Conservation (phyloP, 2,113 vertebrate genomes). For the Anthoscopus minutus region DNA sequence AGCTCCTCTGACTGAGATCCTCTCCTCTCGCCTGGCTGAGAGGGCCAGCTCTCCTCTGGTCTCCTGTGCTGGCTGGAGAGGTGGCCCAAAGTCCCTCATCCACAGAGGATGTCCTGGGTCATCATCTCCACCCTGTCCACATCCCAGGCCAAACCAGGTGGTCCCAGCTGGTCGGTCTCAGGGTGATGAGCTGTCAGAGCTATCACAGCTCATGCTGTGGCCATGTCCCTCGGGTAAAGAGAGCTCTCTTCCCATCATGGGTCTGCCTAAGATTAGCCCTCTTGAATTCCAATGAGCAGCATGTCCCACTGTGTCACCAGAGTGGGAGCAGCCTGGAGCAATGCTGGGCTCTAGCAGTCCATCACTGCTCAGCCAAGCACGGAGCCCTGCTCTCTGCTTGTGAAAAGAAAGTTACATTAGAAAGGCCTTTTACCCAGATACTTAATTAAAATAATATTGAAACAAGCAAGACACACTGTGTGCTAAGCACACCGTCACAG, state of each 20-base stretch:
- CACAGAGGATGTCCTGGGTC: background rate
- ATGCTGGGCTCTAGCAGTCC: background rate
- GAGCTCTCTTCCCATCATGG: background rate
- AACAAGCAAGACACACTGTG: slow-evolving; percentile 48
- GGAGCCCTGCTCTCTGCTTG: background rate
- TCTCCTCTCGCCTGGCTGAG: background rate
- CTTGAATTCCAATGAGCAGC: background rate
- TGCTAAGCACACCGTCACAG: slow-evolving; percentile 3
- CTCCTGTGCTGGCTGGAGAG: background rate
- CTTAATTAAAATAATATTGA: slow-evolving; percentile 67
- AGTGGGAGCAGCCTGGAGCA: background rate
- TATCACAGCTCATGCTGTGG: background rate
- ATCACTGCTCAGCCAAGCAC: rapidly evolving
- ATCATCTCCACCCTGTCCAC: background rate
- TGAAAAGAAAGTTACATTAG: slow-evolving; percentile 49
- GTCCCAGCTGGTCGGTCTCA: rapidly evolving
- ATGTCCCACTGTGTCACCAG: background rate
- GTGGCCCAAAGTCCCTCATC: background rate
- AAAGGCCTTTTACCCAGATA: slow-evolving; percentile 53
- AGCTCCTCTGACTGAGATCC: background rate
- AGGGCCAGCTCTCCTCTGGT: background rate
- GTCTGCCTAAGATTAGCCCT: background rate
- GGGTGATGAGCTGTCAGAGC: background rate
- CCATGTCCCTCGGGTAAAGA: background rate
- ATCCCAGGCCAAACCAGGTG: background rate